Base-by-base conservation (phyloP, 2,888 invertebrate genomes). In the Melanostoma mellinum region DNA sequence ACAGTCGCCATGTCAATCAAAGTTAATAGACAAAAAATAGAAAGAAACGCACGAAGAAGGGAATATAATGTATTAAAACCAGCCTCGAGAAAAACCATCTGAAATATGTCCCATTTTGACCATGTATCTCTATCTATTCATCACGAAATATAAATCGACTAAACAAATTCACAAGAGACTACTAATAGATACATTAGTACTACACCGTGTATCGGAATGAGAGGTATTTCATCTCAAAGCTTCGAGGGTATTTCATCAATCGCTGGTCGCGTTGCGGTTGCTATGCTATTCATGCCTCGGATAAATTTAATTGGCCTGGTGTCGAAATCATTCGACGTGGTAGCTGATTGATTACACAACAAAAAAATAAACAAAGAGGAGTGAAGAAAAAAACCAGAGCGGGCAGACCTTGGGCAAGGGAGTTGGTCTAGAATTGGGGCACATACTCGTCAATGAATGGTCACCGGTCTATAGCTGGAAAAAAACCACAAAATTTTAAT, bases 1-100 rank as follows among this genome's bases (percentile, higher is more conserved):
- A 46, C 63, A 50, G 78, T 56, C 78, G 73, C 53, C 69, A 65
- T 74, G 82, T 78, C 82, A 82, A 82, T 82, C 78, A 82, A 78
- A 72, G 48, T 75, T 65, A 75, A 76, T 71, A 46, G 74, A 74
- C 52, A 67, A 42, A 53, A 55, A 40, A 63, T 52, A 67, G 36
- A 55, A 48, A 60, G 61, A 40, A 8, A 60, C 20, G 20, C 20
- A 20, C 20, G 20, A 20, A 20, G 20, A 1, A 20, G 20, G 20
- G 20, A 20, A 20, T 20, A 20, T 20, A 20, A 20, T 20, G 20
- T 20, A 20, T 20, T 20, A 20, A 20, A 20, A 20, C 20, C 20
- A 20, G 20, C 20, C 20, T 20, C 20, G 20, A 20, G 20, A 58
- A 42, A 65, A 56, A 56, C 42, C 61, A 63, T 63, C 50, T 50